These are phyloP conservation scores for Ceraclea dissimilis DNA, from an alignment of 2,888 invertebrate genomes.

Conservation along the genomic window DNA sequence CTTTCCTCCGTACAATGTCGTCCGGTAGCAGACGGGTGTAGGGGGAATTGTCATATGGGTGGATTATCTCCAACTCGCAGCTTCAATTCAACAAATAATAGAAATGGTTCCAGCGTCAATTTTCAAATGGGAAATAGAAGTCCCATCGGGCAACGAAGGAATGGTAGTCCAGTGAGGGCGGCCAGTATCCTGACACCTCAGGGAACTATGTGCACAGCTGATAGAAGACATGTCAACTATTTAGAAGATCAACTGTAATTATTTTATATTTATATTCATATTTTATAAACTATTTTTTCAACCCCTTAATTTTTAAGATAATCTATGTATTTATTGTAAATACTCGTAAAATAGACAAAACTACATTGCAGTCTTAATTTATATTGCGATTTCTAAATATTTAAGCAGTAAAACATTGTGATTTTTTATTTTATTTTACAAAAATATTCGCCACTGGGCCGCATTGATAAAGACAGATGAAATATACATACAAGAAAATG, in stretches of 20 bases:
- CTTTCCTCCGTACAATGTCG: constrained; percentile 1
- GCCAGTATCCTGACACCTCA: constrained; percentile 21
- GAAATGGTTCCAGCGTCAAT: not conserved
- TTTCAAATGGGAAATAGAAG: constrained; percentile 1
- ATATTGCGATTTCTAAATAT: too few relatives aligned
- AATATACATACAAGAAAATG: too few relatives aligned
- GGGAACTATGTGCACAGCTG: constrained; percentile 18
- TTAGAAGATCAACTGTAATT: constrained; percentile 24
- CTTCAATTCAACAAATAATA: not conserved
- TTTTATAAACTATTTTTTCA: too few relatives aligned
- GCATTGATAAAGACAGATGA: too few relatives aligned
- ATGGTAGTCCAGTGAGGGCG: constrained; percentile 21
- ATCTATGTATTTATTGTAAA: too few relatives aligned
- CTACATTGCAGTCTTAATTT: too few relatives aligned
- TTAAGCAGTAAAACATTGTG: too few relatives aligned
- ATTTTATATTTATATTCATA: too few relatives aligned
- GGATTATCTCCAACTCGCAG: constrained; percentile 7
- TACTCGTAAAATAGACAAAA: too few relatives aligned
- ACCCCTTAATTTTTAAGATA: too few relatives aligned
- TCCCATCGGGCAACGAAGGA: not conserved
- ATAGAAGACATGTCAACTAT: constrained; percentile 20
- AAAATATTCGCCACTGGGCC: too few relatives aligned
- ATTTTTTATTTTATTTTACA: too few relatives aligned
- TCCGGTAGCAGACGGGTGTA: constrained; percentile 3
- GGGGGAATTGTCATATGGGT: constrained; percentile 4